Percentiles rank a stretch among this genome's conserved stretches.
Evolutionary conservation across 2,888 invertebrate genomes (phyloP).

Genomic region (Caenorhabditis afra): DNA sequence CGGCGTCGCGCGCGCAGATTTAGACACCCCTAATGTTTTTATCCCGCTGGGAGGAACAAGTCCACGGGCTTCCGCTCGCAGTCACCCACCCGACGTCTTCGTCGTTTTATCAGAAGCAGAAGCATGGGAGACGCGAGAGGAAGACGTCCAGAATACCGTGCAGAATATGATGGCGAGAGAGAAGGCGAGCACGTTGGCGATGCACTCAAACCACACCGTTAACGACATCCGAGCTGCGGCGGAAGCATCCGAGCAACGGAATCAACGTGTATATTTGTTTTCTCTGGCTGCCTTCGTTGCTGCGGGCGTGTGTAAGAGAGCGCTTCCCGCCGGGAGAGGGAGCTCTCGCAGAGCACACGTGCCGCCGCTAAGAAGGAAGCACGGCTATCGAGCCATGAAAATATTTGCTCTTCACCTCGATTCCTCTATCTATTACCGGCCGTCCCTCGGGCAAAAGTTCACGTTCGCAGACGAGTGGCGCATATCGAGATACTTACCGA

Average conservation of each 20-base stretch:
- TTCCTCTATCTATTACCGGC: constrained; percentile 11
- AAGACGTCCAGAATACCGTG: constrained; percentile 18
- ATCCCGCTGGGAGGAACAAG: constrained; percentile 26
- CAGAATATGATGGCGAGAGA: constrained; percentile 28
- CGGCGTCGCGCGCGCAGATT: constrained; percentile 9
- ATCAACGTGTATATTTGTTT: constrained; percentile 50
- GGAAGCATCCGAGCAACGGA: constrained; percentile 4
- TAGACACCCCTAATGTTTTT: constrained; percentile 44
- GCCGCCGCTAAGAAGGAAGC: constrained; percentile 16
- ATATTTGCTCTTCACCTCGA: constrained; percentile 36
- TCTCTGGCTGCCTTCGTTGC: constrained; percentile 16
- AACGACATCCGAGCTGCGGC: constrained; percentile 9
- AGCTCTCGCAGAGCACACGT: constrained; percentile 10
- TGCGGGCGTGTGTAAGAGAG: constrained; percentile 39
- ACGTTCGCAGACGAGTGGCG: not conserved
- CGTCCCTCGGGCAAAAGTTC: constrained; percentile 3
- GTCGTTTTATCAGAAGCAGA: constrained; percentile 19
- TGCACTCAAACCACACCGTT: constrained; percentile 36
- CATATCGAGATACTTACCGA: constrained; percentile 6
- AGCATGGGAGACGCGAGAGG: not conserved
- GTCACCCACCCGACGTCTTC: constrained; percentile 26
- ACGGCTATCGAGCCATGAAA: constrained; percentile 28
- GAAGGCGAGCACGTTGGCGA: constrained; percentile 33
- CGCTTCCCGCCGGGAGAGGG: constrained; percentile 13
- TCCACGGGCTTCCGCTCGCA: not conserved